Evolutionary conservation across 2,797 vertebrate genomes (phyloP).

Genomic region (Sebastolobus altivelis): DNA sequence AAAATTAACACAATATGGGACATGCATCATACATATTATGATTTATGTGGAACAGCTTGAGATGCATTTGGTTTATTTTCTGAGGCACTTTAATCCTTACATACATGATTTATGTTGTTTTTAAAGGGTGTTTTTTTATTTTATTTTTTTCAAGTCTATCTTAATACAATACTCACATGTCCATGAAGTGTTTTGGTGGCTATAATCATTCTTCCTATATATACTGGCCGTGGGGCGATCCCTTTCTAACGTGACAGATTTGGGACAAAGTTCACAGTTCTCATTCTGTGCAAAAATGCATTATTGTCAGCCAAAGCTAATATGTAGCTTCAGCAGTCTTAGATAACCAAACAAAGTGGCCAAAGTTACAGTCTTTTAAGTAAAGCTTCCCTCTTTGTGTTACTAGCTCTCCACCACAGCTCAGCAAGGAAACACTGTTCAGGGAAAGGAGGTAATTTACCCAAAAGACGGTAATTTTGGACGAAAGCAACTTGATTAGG

Average conservation of each 20-base stretch:
- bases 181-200: not conserved
- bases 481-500: not conserved
- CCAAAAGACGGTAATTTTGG: not conserved
- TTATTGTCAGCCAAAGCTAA: not conserved
- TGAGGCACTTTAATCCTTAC: not conserved
- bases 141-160: not conserved
- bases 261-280: not conserved
- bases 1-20: not conserved
- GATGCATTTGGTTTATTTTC: constrained; percentile 4
- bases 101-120: not conserved
- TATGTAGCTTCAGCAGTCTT: not conserved
- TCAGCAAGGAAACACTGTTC: not conserved
- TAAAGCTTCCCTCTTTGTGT: not conserved
- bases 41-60: constrained; percentile 2
- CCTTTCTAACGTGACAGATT: not conserved
- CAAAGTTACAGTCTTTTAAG: not conserved
- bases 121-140: not conserved
- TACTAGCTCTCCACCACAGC: not conserved
- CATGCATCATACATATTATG: not conserved
- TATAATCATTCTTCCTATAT: not conserved
- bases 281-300: not conserved
- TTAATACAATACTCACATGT: not conserved
- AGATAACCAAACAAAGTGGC: not conserved
- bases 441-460: not conserved
- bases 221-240: not conserved